Evolutionary conservation across 2,888 invertebrate genomes (phyloP).

Genomic region (Andrena bicolor): DNA sequence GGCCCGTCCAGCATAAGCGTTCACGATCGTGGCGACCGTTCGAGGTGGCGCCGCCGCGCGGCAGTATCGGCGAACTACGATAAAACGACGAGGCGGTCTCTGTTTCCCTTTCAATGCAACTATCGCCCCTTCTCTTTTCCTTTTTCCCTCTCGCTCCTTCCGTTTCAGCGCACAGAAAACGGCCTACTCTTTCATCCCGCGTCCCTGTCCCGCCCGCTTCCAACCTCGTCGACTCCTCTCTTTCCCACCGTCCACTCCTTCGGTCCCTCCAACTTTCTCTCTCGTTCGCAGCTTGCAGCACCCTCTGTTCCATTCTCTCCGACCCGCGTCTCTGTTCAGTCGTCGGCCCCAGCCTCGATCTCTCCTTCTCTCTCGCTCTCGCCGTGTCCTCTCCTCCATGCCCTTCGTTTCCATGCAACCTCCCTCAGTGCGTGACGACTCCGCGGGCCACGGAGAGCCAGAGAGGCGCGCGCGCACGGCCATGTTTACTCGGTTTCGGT

Average conservation of each 20-base stretch:
- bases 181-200: conserved; percentile 18
- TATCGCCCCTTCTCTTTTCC: conserved; percentile 14
- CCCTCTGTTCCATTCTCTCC: conserved; percentile 54
- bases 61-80: conserved; percentile 19
- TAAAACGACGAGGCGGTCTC: conserved; percentile 27
- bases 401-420: conserved; percentile 75
- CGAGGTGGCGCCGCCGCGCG: conserved; percentile 47
- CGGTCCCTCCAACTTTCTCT: conserved; percentile 59
- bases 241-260: conserved; percentile 9
- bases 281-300: conserved; percentile 64
- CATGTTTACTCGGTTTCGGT: conserved; percentile 72
- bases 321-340: conserved; percentile 21
- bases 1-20: conserved; percentile 8
- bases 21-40: conserved; percentile 2
- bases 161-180: conserved; percentile 10
- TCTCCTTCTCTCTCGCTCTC: conserved; percentile 21
- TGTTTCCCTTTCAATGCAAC: conserved; percentile 31
- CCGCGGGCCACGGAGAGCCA: conserved; percentile 63
- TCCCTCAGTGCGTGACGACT: conserved; percentile 79
- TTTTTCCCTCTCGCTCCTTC: conserved; percentile 31
- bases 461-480: conserved; percentile 73
- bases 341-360: conserved; percentile 20
- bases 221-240: conserved; percentile 33
- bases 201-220: neutral
- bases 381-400: conserved; percentile 45